Conservation (phyloP, 2,797 vertebrate genomes). For the Yasuhikotakia modesta region DNA sequence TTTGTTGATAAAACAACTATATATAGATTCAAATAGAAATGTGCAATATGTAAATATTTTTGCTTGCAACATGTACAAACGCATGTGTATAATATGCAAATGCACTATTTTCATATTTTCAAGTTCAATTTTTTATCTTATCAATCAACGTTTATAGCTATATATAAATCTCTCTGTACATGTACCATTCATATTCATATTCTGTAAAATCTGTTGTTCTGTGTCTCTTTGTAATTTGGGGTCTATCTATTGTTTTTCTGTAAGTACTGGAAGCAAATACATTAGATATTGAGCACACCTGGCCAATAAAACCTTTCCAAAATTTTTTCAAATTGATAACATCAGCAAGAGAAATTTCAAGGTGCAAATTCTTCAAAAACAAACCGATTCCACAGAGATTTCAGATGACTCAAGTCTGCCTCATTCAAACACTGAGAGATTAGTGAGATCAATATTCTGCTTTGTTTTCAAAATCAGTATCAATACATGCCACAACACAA, state of each 20-base stretch:
- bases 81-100: neutral
- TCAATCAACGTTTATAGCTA: neutral
- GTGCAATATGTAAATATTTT: neutral
- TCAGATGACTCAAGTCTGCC: constrained; percentile 33
- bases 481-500: constrained; percentile 29
- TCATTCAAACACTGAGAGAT: constrained; percentile 46
- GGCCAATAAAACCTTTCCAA: neutral
- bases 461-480: constrained; percentile 59
- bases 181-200: neutral
- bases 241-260: neutral
- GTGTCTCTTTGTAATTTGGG: too few species aligned
- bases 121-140: neutral
- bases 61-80: neutral
- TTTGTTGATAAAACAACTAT: neutral
- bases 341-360: constrained; percentile 18
- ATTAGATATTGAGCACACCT: neutral
- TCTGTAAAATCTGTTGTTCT: neutral
- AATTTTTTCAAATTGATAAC: constrained; percentile 1
- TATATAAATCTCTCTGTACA: too few species aligned
- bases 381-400: neutral
- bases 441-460: constrained; percentile 42
- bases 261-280: neutral
- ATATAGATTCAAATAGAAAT: neutral
- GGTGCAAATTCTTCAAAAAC: constrained; percentile 15
- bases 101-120: neutral